Conservation (phyloP, 1,140 invertebrate species). For the Orius insidiosus region DNA sequence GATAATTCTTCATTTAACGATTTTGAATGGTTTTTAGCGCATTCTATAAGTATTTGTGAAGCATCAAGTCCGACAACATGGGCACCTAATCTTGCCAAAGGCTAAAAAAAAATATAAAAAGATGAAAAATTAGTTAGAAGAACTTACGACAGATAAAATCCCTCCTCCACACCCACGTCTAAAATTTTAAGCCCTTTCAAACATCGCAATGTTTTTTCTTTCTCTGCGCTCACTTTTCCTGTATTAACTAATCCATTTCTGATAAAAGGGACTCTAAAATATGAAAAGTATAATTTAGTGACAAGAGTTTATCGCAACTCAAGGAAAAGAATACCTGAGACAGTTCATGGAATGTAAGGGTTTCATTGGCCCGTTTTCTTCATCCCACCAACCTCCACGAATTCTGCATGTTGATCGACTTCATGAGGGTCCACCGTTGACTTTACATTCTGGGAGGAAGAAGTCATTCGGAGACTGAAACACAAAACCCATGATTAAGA, state of each 20-base stretch:
- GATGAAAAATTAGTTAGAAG: too few species aligned
- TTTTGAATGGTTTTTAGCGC: constrained; percentile 43
- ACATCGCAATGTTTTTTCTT: constrained; percentile 28
- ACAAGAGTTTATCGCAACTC: too few species aligned
- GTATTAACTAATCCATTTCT: constrained; percentile 44
- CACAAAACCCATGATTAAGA: too few species aligned
- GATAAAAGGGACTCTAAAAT: constrained; percentile 44
- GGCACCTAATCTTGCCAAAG: constrained; percentile 60
- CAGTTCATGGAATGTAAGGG: constrained; percentile 1
- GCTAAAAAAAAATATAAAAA: too few species aligned
- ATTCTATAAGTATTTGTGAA: constrained; percentile 43
- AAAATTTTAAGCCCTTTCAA: constrained; percentile 49
- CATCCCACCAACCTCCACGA: constrained; percentile 9
- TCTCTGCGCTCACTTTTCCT: constrained; percentile 21
- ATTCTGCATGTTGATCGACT: too few species aligned
- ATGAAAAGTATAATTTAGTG: too few species aligned
- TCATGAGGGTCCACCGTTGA: too few species aligned
- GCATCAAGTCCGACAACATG: constrained; percentile 73
- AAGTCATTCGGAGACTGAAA: too few species aligned
- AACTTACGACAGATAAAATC: constrained; percentile 48
- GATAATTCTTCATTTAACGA: neutral
- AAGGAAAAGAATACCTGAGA: neutral
- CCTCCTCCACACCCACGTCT: constrained; percentile 86
- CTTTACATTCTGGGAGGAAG: too few species aligned
- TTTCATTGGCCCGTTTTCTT: constrained; percentile 4